Conservation (phyloP, 2,113 vertebrate species). For the Datnioides undecimradiatus region DNA sequence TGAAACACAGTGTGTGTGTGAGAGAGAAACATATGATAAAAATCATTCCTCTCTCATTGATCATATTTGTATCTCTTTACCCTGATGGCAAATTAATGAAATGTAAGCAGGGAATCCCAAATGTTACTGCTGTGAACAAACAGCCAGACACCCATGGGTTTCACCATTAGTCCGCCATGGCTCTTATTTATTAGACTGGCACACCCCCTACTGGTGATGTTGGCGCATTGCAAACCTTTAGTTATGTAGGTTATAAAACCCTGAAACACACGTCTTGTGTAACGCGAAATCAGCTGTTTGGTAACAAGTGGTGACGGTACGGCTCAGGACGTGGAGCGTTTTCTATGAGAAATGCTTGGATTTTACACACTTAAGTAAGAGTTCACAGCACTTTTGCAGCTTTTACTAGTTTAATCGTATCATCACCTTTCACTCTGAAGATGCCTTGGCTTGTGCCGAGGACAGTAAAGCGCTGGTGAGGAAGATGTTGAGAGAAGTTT, state of each 20-base stretch:
- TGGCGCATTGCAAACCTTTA: conserved; percentile 24
- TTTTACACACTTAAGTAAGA: background rate
- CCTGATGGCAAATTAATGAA: conserved; percentile 16
- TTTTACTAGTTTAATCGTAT: background rate
- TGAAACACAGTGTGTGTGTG: background rate
- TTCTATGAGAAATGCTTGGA: no score
- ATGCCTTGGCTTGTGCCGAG: conserved; percentile 51
- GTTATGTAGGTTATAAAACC: conserved; percentile 69
- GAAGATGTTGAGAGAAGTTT: conserved; percentile 62
- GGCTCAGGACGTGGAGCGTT: background rate
- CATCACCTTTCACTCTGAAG: conserved; percentile 29
- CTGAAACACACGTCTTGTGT: conserved; percentile 64
- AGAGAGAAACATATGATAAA: background rate
- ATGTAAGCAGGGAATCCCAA: conserved; percentile 49
- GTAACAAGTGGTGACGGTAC: conserved; percentile 18
- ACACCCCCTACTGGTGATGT: conserved; percentile 58
- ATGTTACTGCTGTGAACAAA: conserved; percentile 27
- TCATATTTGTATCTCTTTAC: background rate
- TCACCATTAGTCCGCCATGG: background rate
- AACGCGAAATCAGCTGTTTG: conserved; percentile 70
- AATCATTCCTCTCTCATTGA: background rate
- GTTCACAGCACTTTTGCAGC: background rate
- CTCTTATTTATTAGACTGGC: conserved; percentile 46
- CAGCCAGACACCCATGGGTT: background rate
- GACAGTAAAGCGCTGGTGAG: conserved; percentile 41